These are phyloP conservation scores for Rhabdornis inornatus DNA, from an alignment of 2,113 vertebrate genomes.

Conservation along the genomic window DNA sequence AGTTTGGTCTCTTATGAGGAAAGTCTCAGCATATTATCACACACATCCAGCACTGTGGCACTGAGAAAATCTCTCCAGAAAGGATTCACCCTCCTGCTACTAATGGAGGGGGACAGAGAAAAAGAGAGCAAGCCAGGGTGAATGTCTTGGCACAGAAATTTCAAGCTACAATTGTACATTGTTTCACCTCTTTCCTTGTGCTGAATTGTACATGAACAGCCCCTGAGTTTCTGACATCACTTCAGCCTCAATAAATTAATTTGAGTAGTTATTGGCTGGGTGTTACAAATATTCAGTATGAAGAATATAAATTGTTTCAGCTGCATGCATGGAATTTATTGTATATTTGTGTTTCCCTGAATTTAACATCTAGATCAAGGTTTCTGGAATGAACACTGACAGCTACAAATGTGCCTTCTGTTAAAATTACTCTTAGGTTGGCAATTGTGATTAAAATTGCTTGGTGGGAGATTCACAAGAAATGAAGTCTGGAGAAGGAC, in stretches of 20 bases:
- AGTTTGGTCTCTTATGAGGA: background rate
- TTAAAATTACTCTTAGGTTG: constrained; percentile 3
- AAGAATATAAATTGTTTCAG: constrained; percentile 16
- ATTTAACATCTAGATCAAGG: background rate
- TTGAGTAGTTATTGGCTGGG: background rate
- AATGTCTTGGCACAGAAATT: background rate
- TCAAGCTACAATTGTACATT: background rate
- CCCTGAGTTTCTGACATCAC: background rate
- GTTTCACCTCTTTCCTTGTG: background rate
- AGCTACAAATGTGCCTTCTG: constrained; percentile 28
- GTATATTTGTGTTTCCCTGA: background rate
- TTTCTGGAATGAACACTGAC: constrained; percentile 6
- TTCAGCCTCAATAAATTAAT: background rate
- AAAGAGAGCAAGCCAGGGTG: background rate
- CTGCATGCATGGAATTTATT: background rate
- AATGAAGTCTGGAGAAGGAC: constrained; percentile 29
- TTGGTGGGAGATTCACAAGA: constrained; percentile 2
- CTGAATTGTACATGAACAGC: background rate
- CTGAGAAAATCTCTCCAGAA: background rate
- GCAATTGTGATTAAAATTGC: constrained; percentile 8
- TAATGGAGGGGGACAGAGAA: background rate
- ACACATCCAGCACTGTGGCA: background rate
- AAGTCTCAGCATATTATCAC: background rate
- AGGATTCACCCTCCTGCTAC: background rate
- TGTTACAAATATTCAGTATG: background rate